phyloP scores from a whole-genome alignment of 2,797 vertebrate genomes.

The Natrix natrix region DNA sequence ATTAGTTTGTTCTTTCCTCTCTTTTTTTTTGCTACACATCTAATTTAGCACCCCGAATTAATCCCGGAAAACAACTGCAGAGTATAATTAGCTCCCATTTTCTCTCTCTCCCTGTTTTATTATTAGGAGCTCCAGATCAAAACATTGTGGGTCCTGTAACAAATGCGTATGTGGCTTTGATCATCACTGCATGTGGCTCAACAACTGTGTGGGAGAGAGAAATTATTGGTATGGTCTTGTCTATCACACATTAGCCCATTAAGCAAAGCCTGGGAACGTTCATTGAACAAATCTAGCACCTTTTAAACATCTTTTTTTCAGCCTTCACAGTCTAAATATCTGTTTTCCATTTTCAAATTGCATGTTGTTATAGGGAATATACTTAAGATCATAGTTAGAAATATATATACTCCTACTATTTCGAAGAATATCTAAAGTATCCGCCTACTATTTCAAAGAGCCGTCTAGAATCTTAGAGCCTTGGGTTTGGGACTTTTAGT shows the following conservation, averaged over 20 bases:
- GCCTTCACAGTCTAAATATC: not conserved
- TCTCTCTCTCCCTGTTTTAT: constrained; percentile 56
- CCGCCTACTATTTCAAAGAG: not conserved
- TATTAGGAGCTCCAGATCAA: constrained; percentile 88
- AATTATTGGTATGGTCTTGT: constrained; percentile 87
- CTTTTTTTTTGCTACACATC: not conserved
- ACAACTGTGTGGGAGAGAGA: constrained; percentile 96
- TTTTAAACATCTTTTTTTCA: not conserved
- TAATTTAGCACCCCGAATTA: not conserved
- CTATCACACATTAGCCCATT: not conserved
- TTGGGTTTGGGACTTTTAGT: not conserved
- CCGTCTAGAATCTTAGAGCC: not conserved
- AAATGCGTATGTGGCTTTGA: constrained; percentile 96
- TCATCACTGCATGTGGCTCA: constrained; percentile 98
- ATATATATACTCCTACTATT: not conserved
- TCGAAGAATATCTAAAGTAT: not conserved
- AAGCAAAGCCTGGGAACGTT: not conserved
- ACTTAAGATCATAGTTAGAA: not conserved
- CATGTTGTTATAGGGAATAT: not conserved
- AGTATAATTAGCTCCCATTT: not conserved
- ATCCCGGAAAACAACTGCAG: too few species aligned
- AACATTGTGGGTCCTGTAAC: constrained; percentile 96
- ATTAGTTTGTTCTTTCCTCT: not conserved
- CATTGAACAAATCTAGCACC: not conserved
- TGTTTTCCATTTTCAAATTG: not conserved